These are phyloP conservation scores for Calliphora vomitoria DNA, from an alignment of 2,888 invertebrate genomes.

Conservation along the genomic window DNA sequence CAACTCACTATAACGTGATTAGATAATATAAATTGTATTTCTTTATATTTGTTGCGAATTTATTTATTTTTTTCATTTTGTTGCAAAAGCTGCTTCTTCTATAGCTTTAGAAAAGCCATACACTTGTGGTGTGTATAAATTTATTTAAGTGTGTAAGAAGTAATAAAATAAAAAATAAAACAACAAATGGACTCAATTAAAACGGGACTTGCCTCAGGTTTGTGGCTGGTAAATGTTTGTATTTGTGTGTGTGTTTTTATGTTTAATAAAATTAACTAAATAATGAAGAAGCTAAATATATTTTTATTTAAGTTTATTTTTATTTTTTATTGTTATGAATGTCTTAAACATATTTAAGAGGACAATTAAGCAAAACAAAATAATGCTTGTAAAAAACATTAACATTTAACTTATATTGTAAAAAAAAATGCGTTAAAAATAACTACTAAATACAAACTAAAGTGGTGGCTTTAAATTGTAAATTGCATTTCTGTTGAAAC, in stretches of 20 bases:
- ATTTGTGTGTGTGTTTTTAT: conserved; percentile 9
- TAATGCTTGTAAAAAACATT: too few relatives aligned
- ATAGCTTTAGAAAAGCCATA: conserved; percentile 7
- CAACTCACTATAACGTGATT: conserved; percentile 62
- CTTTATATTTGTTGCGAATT: neutral
- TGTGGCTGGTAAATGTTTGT: neutral
- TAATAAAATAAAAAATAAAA: conserved; percentile 35
- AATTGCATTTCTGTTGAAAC: too few relatives aligned
- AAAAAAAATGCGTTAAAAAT: too few relatives aligned
- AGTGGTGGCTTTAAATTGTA: too few relatives aligned
- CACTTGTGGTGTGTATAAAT: neutral
- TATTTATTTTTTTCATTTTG: conserved; percentile 22
- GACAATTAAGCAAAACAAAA: too few relatives aligned
- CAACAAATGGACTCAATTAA: conserved; percentile 57
- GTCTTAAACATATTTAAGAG: neutral
- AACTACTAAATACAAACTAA: too few relatives aligned
- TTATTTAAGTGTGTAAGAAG: conserved; percentile 29
- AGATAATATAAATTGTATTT: conserved; percentile 63
- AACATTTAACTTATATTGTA: too few relatives aligned
- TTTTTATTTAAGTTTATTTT: neutral
- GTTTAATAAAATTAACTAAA: neutral
- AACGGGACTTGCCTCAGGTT: conserved; percentile 41
- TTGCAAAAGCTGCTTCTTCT: neutral
- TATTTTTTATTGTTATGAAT: neutral
- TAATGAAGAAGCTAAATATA: neutral